These are phyloP conservation scores for Palythoa heliodiscus DNA, from an alignment of 92 coral and sea anemone genomes.

Conservation along the genomic window DNA sequence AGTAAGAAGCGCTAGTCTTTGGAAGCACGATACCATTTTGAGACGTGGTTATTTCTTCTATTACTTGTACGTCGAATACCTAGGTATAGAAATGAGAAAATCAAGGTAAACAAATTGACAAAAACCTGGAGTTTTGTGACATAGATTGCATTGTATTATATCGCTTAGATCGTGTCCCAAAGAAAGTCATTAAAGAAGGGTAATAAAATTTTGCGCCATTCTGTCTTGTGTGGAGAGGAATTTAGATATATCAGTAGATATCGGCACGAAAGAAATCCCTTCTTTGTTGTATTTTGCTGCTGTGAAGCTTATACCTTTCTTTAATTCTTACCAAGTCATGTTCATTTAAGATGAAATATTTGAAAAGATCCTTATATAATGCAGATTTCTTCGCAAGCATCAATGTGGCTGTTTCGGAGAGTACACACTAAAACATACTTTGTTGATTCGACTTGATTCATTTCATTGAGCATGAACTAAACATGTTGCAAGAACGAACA, in stretches of 20 bases:
- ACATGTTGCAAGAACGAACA: neutral
- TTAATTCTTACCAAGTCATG: neutral
- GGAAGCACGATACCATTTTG: constrained; percentile 14
- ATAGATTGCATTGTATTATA: neutral
- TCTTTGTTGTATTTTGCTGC: neutral
- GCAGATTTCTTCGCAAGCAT: neutral
- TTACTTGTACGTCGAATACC: neutral
- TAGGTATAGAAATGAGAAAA: neutral
- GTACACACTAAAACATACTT: neutral
- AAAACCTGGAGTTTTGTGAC: neutral
- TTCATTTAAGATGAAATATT: neutral
- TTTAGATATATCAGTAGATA: neutral
- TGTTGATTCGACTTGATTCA: neutral
- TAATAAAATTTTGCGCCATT: constrained; percentile 2
- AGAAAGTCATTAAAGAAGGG: constrained; percentile 13
- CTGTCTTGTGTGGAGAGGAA: constrained; percentile 28
- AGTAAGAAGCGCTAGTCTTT: neutral
- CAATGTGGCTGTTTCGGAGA: neutral
- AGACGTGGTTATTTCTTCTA: neutral
- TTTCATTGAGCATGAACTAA: neutral
- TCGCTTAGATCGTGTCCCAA: neutral
- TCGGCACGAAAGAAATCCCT: constrained; percentile 17
- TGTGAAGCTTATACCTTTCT: neutral
- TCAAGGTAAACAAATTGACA: neutral
- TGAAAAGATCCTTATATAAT: neutral